phyloP scores from a whole-genome alignment of 2,113 vertebrate species.

The Apistogramma diplotaenia region DNA sequence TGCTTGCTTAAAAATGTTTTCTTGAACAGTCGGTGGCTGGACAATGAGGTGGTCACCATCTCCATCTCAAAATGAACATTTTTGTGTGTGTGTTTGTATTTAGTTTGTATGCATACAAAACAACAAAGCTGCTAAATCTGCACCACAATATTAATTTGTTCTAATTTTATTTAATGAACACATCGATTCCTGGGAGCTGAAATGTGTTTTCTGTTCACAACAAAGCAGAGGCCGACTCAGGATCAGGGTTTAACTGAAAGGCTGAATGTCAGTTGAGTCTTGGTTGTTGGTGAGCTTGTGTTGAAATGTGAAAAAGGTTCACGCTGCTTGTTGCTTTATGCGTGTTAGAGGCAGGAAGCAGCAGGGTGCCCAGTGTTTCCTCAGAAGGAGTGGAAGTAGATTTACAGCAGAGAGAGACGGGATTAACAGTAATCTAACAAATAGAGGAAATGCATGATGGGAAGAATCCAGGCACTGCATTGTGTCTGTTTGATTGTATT shows the following conservation, averaged over 20 bases:
- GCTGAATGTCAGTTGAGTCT: neutral
- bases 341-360: neutral
- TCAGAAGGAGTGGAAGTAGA: conserved; percentile 23
- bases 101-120: neutral
- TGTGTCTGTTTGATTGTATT: conserved; percentile 1
- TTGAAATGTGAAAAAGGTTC: conserved; percentile 37
- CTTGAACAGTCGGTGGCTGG: neutral
- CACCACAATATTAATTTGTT: neutral
- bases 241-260: neutral
- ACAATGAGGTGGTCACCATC: neutral
- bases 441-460: conserved; percentile 58
- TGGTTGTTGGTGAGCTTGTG: neutral
- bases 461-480: conserved; percentile 24
- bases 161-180: neutral
- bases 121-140: neutral
- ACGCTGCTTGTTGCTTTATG: conserved; percentile 7
- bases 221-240: neutral
- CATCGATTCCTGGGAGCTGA: neutral
- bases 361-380: conserved; percentile 19
- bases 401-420: conserved; percentile 29
- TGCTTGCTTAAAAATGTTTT: neutral
- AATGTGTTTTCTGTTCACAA: neutral
- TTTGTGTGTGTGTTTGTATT: neutral
- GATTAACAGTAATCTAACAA: conserved; percentile 70
- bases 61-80: neutral